These are phyloP conservation scores for Zaprionus capensis DNA, from an alignment of 1,140 invertebrate species.

Conservation along the genomic window DNA sequence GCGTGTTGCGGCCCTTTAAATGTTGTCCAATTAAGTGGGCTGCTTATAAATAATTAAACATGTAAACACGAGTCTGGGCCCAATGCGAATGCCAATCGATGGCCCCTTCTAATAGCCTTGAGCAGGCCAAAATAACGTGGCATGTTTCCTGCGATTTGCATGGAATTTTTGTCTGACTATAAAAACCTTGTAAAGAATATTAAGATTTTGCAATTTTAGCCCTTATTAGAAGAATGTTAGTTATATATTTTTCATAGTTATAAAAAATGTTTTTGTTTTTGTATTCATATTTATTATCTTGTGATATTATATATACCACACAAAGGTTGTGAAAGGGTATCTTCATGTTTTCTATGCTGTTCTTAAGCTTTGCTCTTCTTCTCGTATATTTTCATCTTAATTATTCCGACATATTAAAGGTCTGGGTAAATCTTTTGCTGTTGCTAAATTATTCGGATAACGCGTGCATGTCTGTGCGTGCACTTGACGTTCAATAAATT, in stretches of 20 bases:
- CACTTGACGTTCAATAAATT: conserved; percentile 6
- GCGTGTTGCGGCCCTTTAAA: conserved; percentile 34
- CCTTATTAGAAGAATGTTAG: neutral
- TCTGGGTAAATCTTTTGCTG: neutral
- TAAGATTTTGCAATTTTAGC: neutral
- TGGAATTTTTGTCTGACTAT: neutral
- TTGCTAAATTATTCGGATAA: neutral
- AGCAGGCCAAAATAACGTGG: conserved; percentile 1
- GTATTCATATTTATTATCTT: neutral
- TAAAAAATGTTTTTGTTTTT: neutral
- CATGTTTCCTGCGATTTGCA: neutral
- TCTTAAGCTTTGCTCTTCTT: neutral
- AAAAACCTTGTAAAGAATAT: neutral
- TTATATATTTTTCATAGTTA: neutral
- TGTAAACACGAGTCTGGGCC: conserved; percentile 18
- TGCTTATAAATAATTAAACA: conserved; percentile 70
- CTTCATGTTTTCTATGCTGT: neutral
- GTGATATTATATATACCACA: neutral
- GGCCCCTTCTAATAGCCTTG: conserved; percentile 59
- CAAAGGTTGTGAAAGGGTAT: neutral
- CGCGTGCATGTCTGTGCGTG: conserved; percentile 37
- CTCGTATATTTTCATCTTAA: neutral
- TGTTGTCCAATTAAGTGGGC: conserved; percentile 33
- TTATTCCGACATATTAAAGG: neutral
- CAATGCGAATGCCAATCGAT: conserved; percentile 64